These are phyloP conservation scores for Chlorodrepanis virens DNA, from an alignment of 2,113 vertebrate species.

Conservation along the genomic window DNA sequence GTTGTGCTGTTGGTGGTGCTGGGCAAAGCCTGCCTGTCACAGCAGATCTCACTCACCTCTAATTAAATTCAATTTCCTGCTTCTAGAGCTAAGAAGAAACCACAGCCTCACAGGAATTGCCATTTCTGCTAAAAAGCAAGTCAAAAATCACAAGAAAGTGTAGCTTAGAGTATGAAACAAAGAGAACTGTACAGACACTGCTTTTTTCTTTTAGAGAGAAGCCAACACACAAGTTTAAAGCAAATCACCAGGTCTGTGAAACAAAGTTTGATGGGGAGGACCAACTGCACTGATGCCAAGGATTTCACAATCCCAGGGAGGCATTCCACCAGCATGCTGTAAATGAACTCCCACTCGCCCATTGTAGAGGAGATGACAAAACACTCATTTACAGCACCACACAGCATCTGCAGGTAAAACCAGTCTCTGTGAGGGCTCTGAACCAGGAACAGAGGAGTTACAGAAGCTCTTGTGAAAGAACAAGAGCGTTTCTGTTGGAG, in stretches of 20 bases:
- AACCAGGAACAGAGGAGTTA: neutral
- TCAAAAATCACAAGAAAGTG: neutral
- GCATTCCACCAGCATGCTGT: neutral
- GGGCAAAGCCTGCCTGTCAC: neutral
- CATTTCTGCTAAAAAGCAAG: neutral
- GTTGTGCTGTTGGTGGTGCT: neutral
- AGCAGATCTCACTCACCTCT: neutral
- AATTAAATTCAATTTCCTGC: neutral
- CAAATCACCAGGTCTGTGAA: neutral
- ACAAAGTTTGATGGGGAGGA: neutral
- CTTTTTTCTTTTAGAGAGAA: neutral
- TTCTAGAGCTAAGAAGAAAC: neutral
- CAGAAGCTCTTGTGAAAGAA: conserved; percentile 8
- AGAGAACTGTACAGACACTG: neutral
- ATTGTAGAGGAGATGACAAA: neutral
- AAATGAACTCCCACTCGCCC: conserved; percentile 12
- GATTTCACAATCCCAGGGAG: neutral
- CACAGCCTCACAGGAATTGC: neutral
- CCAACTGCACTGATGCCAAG: neutral
- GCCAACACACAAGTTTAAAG: neutral
- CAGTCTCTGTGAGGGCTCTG: conserved; percentile 22
- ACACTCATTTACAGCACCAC: neutral
- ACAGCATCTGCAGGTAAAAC: conserved; percentile 26
- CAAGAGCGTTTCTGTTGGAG: neutral
- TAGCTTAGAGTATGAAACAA: neutral